These are phyloP conservation scores for Melanotaenia nigrans DNA, from an alignment of 2,797 vertebrate genomes.

Conservation along the genomic window DNA sequence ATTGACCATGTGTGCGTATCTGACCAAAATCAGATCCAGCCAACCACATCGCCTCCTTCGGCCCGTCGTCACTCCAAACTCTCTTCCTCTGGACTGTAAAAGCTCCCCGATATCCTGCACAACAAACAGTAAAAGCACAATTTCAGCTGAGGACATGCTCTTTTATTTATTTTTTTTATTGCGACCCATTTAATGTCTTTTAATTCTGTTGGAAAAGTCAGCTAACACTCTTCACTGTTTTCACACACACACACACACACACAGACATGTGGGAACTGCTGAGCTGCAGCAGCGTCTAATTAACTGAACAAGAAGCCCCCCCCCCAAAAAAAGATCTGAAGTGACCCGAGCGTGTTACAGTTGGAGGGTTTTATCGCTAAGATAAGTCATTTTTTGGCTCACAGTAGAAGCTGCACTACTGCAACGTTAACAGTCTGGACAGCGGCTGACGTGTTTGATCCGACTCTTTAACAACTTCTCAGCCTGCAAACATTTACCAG, in stretches of 20 bases:
- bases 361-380: too few relatives aligned
- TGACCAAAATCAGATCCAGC: slow-evolving; percentile 86
- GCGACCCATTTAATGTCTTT: neutral
- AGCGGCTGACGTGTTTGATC: neutral
- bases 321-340: neutral
- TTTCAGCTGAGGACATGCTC: neutral
- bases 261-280: neutral
- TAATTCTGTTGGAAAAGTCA: neutral
- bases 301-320: neutral
- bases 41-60: slow-evolving; percentile 86
- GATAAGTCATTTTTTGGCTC: neutral
- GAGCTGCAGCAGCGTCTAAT: neutral
- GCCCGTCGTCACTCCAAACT: slow-evolving; percentile 87
- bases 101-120: slow-evolving; percentile 77
- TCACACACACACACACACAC: slow-evolving; percentile 10
- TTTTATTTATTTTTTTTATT: neutral
- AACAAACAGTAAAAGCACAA: neutral
- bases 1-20: slow-evolving; percentile 89
- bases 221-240: neutral
- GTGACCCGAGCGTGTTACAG: neutral
- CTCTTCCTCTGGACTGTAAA: slow-evolving; percentile 82
- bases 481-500: neutral
- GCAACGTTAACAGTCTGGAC: neutral
- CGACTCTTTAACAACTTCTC: too few relatives aligned
- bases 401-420: neutral